phyloP scores from a whole-genome alignment of 2,113 vertebrate genomes.

The Nesogale talazaci region DNA sequence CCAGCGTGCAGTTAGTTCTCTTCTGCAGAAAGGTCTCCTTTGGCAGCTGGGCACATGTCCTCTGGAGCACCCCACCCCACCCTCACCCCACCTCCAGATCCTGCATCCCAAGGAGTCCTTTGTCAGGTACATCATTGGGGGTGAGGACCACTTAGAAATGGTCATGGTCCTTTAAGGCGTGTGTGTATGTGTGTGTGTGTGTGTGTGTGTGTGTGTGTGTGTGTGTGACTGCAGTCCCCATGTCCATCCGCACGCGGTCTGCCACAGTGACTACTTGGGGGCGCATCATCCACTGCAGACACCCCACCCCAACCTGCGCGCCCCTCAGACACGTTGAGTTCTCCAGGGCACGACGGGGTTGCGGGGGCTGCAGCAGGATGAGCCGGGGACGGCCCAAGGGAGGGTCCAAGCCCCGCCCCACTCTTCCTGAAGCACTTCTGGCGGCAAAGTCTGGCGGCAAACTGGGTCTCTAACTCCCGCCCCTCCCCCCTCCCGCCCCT shows the following conservation, averaged over 20 bases:
- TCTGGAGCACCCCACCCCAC: not conserved
- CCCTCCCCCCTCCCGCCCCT: not conserved
- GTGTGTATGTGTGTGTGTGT: too few relatives aligned
- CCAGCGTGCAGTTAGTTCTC: not conserved
- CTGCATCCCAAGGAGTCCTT: too few relatives aligned
- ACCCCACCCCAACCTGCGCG: too few relatives aligned
- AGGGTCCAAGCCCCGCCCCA: not conserved
- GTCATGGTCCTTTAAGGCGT: not conserved
- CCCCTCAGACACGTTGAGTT: not conserved
- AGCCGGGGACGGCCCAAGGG: not conserved
- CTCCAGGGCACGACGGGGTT: not conserved
- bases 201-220: too few relatives aligned
- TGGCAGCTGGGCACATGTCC: accelerated
- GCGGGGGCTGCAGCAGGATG: not conserved
- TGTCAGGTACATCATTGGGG: not conserved
- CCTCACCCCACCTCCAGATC: too few relatives aligned
- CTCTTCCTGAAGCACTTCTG: too few relatives aligned
- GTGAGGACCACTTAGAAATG: too few relatives aligned
- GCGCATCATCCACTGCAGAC: not conserved
- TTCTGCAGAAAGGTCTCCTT: not conserved
- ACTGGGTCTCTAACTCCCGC: too few relatives aligned
- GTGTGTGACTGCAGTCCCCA: not conserved
- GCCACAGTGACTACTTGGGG: accelerated
- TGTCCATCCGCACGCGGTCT: not conserved
- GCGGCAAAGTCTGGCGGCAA: too few relatives aligned